Percentiles rank a stretch among this genome's conserved stretches.
Conservation (phyloP, 2,888 invertebrate genomes). For the Apoderus coryli region DNA sequence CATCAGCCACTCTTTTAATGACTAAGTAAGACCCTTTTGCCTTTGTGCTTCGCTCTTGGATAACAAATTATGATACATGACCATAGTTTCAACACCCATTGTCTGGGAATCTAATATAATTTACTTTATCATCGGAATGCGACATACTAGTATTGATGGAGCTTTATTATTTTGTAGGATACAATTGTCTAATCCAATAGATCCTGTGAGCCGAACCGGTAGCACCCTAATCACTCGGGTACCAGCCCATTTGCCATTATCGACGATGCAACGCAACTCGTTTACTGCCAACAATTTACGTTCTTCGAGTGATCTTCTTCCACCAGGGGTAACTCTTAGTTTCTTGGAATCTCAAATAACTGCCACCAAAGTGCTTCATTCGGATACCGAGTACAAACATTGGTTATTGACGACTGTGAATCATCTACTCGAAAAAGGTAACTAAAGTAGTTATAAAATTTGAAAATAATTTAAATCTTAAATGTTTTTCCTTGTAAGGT, state of each 20-base stretch:
- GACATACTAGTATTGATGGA: no score
- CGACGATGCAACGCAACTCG: slow-evolving; percentile 29
- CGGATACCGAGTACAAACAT: slow-evolving; percentile 58
- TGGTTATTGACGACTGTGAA: slow-evolving; percentile 49
- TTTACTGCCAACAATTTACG: slow-evolving; percentile 24
- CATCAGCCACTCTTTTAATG: no score
- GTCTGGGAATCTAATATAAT: no score
- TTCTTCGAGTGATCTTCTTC: slow-evolving; percentile 27
- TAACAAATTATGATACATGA: no score
- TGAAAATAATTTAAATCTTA: no score
- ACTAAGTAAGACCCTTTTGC: slow-evolving; percentile 1
- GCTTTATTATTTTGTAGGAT: no score
- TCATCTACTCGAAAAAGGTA: slow-evolving; percentile 52
- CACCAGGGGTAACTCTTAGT: slow-evolving; percentile 38
- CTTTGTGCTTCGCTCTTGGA: neutral
- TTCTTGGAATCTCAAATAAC: slow-evolving; percentile 63
- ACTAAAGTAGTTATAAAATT: no score
- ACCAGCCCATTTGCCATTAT: slow-evolving; percentile 25
- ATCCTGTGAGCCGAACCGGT: slow-evolving; percentile 37
- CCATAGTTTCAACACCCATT: no score
- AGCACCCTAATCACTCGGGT: slow-evolving; percentile 31
- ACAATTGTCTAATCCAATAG: slow-evolving; percentile 37
- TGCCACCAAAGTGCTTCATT: slow-evolving; percentile 52
- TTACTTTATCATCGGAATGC: no score
- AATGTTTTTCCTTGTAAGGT: slow-evolving; percentile 35